A percentile compares a stretch with the other conserved stretches of the same genome.
These are phyloP conservation scores for Sapajus apella DNA, from an alignment of 2,113 vertebrate genomes.

Conservation along the genomic window DNA sequence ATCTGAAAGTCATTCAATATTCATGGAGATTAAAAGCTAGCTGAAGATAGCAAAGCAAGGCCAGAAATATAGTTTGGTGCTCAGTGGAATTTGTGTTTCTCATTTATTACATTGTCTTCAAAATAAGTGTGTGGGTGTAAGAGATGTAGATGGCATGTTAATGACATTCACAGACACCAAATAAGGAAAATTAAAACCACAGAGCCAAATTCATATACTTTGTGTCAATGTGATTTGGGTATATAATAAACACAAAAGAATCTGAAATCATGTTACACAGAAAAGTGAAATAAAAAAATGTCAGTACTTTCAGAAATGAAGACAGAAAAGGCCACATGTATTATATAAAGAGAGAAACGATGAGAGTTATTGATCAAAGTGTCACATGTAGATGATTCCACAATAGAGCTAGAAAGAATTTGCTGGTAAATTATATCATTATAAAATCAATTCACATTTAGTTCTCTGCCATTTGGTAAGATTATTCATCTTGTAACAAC, in stretches of 20 bases:
- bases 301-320: not conserved
- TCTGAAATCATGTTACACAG: slow-evolving; percentile 6
- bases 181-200: slow-evolving; percentile 10
- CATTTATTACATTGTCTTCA: slow-evolving; percentile 35
- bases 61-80: not conserved
- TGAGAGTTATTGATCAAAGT: slow-evolving; percentile 22
- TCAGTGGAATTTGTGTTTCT: slow-evolving; percentile 39
- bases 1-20: slow-evolving; percentile 54
- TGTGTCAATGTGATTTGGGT: not conserved
- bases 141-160: not conserved
- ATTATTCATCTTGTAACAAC: not conserved
- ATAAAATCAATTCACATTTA: slow-evolving; percentile 35
- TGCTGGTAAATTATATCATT: not conserved
- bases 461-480: not conserved
- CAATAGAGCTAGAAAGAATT: not conserved
- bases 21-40: slow-evolving; percentile 56
- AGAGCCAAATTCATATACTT: not conserved
- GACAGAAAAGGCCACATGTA: not conserved
- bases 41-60: slow-evolving; percentile 27
- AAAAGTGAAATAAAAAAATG: slow-evolving; percentile 21
- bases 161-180: not conserved
- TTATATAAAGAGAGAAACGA: not conserved
- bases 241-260: slow-evolving; percentile 37
- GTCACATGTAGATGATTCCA: not conserved
- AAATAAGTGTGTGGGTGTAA: slow-evolving; percentile 8